Evolutionary conservation across 2,113 vertebrate species (phyloP).

Genomic region (Lepus americanus): DNA sequence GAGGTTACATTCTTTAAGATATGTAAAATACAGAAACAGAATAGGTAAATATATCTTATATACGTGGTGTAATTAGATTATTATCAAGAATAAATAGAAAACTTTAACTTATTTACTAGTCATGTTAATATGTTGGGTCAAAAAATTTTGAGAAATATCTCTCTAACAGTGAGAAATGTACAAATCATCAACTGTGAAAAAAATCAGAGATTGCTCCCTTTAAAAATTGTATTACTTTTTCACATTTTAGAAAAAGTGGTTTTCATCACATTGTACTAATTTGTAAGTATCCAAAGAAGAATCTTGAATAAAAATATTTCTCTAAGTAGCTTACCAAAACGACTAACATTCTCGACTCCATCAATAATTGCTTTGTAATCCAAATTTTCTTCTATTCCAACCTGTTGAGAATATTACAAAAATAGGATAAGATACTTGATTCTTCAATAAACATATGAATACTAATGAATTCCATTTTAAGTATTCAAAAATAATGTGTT

Average conservation of each 20-base stretch:
- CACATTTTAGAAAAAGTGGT: not conserved
- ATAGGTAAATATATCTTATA: constrained; percentile 34
- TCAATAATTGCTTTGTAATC: constrained; percentile 93
- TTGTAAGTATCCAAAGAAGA: not conserved
- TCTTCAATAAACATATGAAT: constrained; percentile 39
- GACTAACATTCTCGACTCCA: constrained; percentile 93
- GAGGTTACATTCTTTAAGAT: not conserved
- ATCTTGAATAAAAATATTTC: constrained; percentile 12
- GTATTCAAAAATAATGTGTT: not conserved
- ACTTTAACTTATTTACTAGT: not conserved
- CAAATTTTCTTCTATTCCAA: constrained; percentile 92
- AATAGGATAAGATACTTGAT: constrained; percentile 2
- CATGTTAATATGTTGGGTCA: not conserved
- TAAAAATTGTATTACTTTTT: not conserved
- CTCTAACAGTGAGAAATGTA: not conserved
- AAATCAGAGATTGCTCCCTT: not conserved
- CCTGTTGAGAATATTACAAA: constrained; percentile 87
- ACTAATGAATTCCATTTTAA: not conserved
- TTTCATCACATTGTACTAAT: constrained; percentile 29
- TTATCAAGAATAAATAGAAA: constrained; percentile 41
- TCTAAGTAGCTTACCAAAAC: constrained; percentile 91
- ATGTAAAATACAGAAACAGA: not conserved
- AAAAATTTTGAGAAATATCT: constrained; percentile 29
- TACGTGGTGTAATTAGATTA: not conserved
- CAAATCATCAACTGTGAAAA: not conserved